Base-by-base conservation (phyloP, 2,797 vertebrate species). In the Halcyon chelicuti region DNA sequence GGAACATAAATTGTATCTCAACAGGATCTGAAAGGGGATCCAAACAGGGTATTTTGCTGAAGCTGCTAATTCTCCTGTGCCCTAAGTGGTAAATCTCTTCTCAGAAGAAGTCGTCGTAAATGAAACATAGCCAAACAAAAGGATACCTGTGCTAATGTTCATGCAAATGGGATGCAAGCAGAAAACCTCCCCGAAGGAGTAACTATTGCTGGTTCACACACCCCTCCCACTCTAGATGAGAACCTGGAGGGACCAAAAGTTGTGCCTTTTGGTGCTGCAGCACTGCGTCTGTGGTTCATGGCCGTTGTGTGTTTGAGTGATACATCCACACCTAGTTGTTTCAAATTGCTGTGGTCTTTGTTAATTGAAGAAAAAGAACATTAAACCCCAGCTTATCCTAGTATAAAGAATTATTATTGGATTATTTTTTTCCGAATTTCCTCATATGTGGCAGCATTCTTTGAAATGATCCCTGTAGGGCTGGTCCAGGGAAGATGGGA, bases 1-100 rank as follows among this genome's bases (percentile, higher is more conserved):
- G 84, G 61, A 88, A 81, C 5, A 0, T 28, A 73, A 72, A 40
- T 42, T 26, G 70, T 44, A 16, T 55, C 61, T 86, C 62, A 28
- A 18, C 76, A 86, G 57, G 33, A 77, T 82, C 90, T 23, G 62
- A 94, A 95, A 91, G 58, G 37, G 77, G 91, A 89, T 89, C 60
- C 70, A 86, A 91, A 72, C 2, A 6, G n/a, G 22, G 7, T 16
- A 5, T 92, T 40, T 78, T 92, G 68, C 75, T 92, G 47, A 93
- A 29, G 5, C 67, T 65, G 81, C 74, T 80, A 5, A 15, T 90
- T 96, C 92, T 63, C 54, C 57, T 75, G 23, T 85, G 26, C 39
- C 10, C 68, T 88, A 67, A 37, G 65, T 49, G 78, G 18, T 28
- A 90, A 86, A 76, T 68, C 14, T 87, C 61, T 74, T 88, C 75